Percentiles rank a stretch among this genome's conserved stretches.
These are phyloP conservation scores for Conus ventricosus DNA, from an alignment of 1,140 invertebrate genomes.

Conservation along the genomic window DNA sequence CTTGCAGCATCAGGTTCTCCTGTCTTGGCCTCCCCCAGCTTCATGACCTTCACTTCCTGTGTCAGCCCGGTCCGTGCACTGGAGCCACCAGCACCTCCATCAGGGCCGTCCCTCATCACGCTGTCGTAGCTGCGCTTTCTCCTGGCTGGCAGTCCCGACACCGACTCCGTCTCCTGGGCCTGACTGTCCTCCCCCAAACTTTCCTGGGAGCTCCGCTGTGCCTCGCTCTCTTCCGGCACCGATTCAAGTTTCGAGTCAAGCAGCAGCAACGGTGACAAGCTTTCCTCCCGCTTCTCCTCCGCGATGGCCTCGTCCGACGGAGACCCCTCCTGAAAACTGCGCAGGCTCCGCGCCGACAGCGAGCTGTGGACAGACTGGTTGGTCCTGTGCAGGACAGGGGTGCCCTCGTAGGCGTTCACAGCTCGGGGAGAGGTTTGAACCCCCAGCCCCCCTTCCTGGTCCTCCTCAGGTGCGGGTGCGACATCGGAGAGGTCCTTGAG, in stretches of 20 bases:
- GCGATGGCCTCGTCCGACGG: constrained; percentile 59
- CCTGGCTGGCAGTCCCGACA: neutral
- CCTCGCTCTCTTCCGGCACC: constrained; percentile 16
- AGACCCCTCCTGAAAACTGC: constrained; percentile 64
- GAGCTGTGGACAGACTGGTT: constrained; percentile 66
- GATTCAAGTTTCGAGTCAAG: neutral
- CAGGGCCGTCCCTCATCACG: neutral
- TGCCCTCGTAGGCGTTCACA: constrained; percentile 59
- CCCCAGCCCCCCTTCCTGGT: neutral
- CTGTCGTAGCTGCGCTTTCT: constrained; percentile 20
- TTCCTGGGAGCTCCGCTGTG: neutral
- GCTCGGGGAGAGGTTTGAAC: constrained; percentile 39
- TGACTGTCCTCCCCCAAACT: neutral
- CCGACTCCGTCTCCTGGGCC: neutral
- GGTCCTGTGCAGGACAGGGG: constrained; percentile 64
- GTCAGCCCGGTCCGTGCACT: constrained; percentile 4
- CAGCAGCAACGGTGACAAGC: neutral
- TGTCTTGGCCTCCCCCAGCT: neutral
- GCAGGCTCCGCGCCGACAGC: constrained; percentile 62
- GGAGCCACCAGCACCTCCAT: neutral
- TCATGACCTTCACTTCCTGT: constrained; percentile 16
- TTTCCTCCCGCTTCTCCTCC: constrained; percentile 20
- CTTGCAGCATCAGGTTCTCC: neutral
- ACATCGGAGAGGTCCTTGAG: constrained; percentile 24
- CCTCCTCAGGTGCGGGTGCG: neutral